phyloP scores from a whole-genome alignment of 2,797 vertebrate species.

The Acipenser transmontanus region DNA sequence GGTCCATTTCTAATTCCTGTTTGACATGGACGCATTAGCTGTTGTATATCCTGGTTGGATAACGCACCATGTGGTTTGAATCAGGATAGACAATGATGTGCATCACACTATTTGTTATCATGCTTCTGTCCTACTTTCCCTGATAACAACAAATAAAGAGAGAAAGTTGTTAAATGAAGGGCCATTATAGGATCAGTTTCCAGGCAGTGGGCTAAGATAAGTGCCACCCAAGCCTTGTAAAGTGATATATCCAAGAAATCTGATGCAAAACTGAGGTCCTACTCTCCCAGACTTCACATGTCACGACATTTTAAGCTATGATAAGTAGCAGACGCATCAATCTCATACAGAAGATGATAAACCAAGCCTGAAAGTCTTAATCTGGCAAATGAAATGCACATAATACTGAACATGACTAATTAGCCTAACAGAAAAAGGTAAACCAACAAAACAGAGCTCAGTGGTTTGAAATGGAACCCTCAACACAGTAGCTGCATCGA shows the following conservation, averaged over 20 bases:
- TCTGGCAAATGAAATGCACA: slow-evolving; percentile 10
- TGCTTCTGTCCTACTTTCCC: not conserved
- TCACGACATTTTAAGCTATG: slow-evolving; percentile 23
- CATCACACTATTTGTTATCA: not conserved
- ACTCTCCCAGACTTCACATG: slow-evolving; percentile 15
- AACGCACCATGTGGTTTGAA: not conserved
- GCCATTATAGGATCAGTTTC: not conserved
- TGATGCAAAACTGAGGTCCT: not conserved
- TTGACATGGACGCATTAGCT: not conserved
- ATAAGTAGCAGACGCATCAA: slow-evolving; percentile 5
- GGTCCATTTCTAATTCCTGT: not conserved
- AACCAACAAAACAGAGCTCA: too few relatives aligned
- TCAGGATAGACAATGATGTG: not conserved
- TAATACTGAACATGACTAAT: not conserved
- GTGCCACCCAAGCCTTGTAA: slow-evolving; percentile 1
- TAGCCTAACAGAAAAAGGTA: not conserved
- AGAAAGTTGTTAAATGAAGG: slow-evolving; percentile 9
- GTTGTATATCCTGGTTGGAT: not conserved
- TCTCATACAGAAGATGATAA: slow-evolving; percentile 6
- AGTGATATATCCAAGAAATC: not conserved
- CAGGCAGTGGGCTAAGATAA: not conserved
- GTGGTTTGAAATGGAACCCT: too few relatives aligned
- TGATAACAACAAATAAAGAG: slow-evolving; percentile 3
- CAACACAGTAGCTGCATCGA: too few relatives aligned
- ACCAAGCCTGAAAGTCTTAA: slow-evolving; percentile 16